These are phyloP conservation scores for Drosophila virilis DNA, from an alignment of 1,140 invertebrate genomes.

Conservation along the genomic window DNA sequence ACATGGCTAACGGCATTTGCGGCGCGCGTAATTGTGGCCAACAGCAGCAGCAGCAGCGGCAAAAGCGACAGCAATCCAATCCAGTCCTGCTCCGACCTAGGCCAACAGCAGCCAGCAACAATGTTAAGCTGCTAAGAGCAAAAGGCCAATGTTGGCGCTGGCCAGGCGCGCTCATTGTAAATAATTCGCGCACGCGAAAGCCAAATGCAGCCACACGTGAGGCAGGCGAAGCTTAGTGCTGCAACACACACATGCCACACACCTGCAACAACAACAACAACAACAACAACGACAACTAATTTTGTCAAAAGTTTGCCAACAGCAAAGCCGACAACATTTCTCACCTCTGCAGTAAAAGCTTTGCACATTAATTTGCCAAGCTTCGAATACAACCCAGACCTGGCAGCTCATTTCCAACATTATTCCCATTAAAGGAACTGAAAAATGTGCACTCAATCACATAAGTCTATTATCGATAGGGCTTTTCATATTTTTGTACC, in stretches of 20 bases:
- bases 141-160: constrained; percentile 66
- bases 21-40: constrained; percentile 74
- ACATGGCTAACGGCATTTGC: constrained; percentile 62
- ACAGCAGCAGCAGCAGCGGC: constrained; percentile 51
- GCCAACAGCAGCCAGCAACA: constrained; percentile 60
- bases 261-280: not conserved
- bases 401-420: constrained; percentile 2
- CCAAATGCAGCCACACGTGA: constrained; percentile 65
- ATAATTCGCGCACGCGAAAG: constrained; percentile 69
- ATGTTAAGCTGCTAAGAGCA: constrained; percentile 71
- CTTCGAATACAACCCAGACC: not conserved
- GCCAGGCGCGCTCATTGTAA: constrained; percentile 52
- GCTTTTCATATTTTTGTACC: not conserved
- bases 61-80: constrained; percentile 27
- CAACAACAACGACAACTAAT: constrained; percentile 22
- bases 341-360: constrained; percentile 43
- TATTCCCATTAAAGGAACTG: no score
- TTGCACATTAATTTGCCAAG: constrained; percentile 46
- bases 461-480: not conserved
- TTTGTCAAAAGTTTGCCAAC: constrained; percentile 28
- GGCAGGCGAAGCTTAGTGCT: constrained; percentile 42
- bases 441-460: not conserved
- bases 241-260: constrained; percentile 29
- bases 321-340: constrained; percentile 44
- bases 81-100: constrained; percentile 1